phyloP scores from a whole-genome alignment of 2,888 invertebrate genomes.

The Leucophenga montana region DNA sequence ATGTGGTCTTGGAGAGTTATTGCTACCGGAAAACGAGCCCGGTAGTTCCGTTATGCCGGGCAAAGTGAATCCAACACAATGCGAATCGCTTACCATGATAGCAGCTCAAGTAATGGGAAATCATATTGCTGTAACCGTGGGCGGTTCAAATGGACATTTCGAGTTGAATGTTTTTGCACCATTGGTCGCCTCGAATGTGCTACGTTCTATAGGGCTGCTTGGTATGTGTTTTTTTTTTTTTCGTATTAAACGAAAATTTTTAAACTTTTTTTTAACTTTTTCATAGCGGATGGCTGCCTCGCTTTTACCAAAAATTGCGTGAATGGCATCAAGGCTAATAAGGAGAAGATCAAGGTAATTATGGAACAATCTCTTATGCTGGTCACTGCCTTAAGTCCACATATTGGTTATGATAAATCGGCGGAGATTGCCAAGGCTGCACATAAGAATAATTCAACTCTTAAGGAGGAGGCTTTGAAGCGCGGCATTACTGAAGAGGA shows the following conservation, averaged over 20 bases:
- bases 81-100: constrained; percentile 97
- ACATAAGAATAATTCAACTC: constrained; percentile 87
- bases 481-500: constrained; percentile 79
- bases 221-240: constrained; percentile 73
- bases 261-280: not conserved
- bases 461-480: constrained; percentile 90
- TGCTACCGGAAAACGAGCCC: constrained; percentile 96
- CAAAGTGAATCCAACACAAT: constrained; percentile 98
- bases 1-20: constrained; percentile 93
- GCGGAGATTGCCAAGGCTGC: constrained; percentile 96
- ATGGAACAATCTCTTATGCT: constrained; percentile 95
- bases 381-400: constrained; percentile 95
- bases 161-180: constrained; percentile 99
- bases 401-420: constrained; percentile 97
- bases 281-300: not conserved
- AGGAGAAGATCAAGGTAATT: constrained; percentile 82
- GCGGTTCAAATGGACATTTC: constrained; percentile 96
- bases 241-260: too few relatives aligned
- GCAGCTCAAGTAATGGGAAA: constrained; percentile 98
- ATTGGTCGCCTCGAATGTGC: constrained; percentile 92
- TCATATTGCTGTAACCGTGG: constrained; percentile 92
- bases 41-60: constrained; percentile 99
- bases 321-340: constrained; percentile 83
- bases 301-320: constrained; percentile 89
- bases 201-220: constrained; percentile 88